Conservation (phyloP, 2,888 invertebrate species). For the Megastigmus dorsalis region DNA sequence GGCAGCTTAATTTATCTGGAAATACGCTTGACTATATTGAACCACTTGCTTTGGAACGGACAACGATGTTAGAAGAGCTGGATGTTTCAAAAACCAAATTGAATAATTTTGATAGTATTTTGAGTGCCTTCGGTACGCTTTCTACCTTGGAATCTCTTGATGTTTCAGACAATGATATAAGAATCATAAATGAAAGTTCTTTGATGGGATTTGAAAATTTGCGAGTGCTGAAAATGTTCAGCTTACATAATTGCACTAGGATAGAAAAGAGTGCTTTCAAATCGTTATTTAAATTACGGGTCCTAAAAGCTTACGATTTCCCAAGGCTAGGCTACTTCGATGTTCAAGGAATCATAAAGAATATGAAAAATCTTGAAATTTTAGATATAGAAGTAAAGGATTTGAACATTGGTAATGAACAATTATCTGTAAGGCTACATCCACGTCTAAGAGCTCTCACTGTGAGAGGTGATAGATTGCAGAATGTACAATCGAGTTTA, state of each 20-base stretch:
- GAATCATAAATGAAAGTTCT: constrained; percentile 84
- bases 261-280: constrained; percentile 90
- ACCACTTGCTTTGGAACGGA: constrained; percentile 83
- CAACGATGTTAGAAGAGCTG: constrained; percentile 85
- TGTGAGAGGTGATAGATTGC: constrained; percentile 84
- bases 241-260: constrained; percentile 82
- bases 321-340: constrained; percentile 90
- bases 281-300: constrained; percentile 81
- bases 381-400: constrained; percentile 93
- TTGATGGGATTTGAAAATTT: constrained; percentile 83
- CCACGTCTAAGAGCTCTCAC: constrained; percentile 85
- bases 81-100: constrained; percentile 86
- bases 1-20: constrained; percentile 84
- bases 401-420: constrained; percentile 86
- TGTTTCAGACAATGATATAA: constrained; percentile 89
- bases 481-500: constrained; percentile 87
- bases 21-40: constrained; percentile 83
- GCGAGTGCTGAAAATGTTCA: constrained; percentile 80
- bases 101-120: constrained; percentile 76
- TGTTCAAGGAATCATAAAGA: constrained; percentile 81
- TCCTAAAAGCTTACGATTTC: constrained; percentile 83
- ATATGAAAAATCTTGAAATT: constrained; percentile 80
- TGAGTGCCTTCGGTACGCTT: constrained; percentile 73
- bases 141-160: constrained; percentile 84
- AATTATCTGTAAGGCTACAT: constrained; percentile 86